These are phyloP conservation scores for Diceros bicornis DNA, from an alignment of 2,797 vertebrate genomes.

Conservation along the genomic window DNA sequence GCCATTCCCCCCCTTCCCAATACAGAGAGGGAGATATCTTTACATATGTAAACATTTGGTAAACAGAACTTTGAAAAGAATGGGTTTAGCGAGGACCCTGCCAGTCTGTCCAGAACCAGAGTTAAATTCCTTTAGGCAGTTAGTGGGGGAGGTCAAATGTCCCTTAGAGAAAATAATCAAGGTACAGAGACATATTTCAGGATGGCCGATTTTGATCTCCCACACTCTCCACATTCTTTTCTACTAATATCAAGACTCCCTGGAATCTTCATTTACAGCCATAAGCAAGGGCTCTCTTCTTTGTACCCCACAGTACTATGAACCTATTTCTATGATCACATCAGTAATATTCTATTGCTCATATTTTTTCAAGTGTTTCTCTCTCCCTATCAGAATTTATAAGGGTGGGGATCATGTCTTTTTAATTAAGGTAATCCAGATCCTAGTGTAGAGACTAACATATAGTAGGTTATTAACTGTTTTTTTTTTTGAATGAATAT, in stretches of 20 bases:
- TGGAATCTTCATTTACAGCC: not conserved
- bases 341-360: not conserved
- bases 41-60: too few species aligned
- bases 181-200: too few species aligned
- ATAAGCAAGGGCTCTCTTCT: not conserved
- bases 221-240: not conserved
- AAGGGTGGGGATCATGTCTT: not conserved
- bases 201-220: too few species aligned
- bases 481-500: not conserved
- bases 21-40: too few species aligned
- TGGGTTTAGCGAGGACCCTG: too few species aligned
- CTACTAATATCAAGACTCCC: not conserved
- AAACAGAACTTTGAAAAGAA: too few species aligned
- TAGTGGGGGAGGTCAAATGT: too few species aligned
- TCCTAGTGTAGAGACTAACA: not conserved
- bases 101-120: too few species aligned
- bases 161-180: too few species aligned
- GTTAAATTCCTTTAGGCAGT: too few species aligned
- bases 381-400: not conserved
- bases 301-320: not conserved
- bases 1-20: too few species aligned
- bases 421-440: not conserved
- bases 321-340: not conserved
- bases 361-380: not conserved
- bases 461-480: not conserved